Conservation (phyloP, 2,888 invertebrate species). For the Orchestes rusci region DNA sequence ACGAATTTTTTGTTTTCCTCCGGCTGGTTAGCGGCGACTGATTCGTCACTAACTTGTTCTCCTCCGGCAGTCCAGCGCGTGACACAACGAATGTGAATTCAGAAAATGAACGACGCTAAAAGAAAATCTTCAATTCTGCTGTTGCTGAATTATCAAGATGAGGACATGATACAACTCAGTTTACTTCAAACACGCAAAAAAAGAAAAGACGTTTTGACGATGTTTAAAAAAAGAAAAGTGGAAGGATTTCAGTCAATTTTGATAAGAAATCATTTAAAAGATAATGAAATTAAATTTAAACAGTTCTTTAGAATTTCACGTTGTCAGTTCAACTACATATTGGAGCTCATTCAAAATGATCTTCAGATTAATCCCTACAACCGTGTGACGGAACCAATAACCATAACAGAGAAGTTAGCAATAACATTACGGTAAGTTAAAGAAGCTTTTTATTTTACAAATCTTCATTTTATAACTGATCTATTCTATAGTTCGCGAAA, state of each 20-base stretch:
- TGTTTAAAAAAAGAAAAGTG: neutral
- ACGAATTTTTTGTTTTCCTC: no score
- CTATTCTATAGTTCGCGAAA: neutral
- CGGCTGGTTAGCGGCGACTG: no score
- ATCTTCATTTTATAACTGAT: no score
- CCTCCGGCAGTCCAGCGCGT: no score
- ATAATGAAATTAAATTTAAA: slow-evolving; percentile 3
- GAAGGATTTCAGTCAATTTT: slow-evolving; percentile 3
- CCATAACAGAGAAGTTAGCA: neutral
- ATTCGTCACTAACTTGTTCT: no score
- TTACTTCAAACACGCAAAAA: no score
- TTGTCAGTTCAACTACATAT: neutral
- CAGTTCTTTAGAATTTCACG: slow-evolving; percentile 1
- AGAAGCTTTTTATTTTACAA: slow-evolving; percentile 1
- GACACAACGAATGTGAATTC: no score
- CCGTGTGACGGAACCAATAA: neutral
- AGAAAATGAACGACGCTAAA: no score
- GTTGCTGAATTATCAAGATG: no score
- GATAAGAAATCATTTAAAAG: slow-evolving; percentile 1
- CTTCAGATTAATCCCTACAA: neutral
- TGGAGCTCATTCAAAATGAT: neutral
- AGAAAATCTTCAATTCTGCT: no score
- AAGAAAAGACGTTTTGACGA: neutral
- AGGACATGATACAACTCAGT: no score
- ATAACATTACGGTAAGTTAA: slow-evolving; percentile 1